phyloP scores from a whole-genome alignment of 35 echinoderm and acorn worm species.

The Ophiothrix spiculata region DNA sequence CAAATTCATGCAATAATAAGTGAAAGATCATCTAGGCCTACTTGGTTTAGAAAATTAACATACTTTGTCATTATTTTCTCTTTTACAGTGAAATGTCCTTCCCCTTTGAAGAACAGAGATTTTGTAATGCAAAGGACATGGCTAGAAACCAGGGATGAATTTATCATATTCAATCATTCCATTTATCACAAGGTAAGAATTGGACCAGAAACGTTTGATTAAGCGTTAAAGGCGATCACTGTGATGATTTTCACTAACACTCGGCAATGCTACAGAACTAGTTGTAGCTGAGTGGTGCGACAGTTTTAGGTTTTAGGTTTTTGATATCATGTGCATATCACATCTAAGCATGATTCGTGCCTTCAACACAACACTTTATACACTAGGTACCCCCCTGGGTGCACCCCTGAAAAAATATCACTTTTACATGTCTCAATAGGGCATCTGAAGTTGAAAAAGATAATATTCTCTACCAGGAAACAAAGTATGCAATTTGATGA shows the following conservation, averaged over 20 bases:
- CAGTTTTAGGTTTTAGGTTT: not conserved
- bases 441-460: no score
- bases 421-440: no score
- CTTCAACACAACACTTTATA: no score
- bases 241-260: not conserved
- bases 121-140: conserved; percentile 97
- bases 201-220: not conserved
- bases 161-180: conserved; percentile 94
- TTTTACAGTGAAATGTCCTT: conserved; percentile 87
- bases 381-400: no score
- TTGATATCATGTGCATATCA: no score
- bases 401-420: no score
- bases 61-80: conserved; percentile 40
- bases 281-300: not conserved
- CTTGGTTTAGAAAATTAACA: no score
- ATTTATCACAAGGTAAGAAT: conserved; percentile 87
- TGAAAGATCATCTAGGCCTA: no score
- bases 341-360: no score
- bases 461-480: no score
- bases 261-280: not conserved
- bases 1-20: no score
- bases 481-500: no score
- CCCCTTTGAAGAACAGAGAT: conserved; percentile 95
- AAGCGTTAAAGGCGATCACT: not conserved
- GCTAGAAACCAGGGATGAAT: conserved; percentile 74